Base-by-base conservation (phyloP, 2,797 vertebrate species). In the Rhinatrema bivittatum region DNA sequence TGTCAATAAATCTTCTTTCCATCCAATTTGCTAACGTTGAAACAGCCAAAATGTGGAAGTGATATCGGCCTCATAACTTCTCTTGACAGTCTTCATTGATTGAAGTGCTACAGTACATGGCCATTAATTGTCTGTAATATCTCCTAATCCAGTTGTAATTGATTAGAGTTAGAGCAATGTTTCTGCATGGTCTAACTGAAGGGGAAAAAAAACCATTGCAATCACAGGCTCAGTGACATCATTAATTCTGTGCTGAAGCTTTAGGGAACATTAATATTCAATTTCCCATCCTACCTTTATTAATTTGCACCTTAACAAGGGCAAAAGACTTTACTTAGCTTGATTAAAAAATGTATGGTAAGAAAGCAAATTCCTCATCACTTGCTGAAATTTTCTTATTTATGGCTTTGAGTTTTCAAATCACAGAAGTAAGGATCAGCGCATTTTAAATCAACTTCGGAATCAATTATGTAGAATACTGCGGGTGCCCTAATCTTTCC, bases 261-360 rank as follows among this genome's bases (percentile, higher is more conserved):
- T 45, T 52, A 41, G 54, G 20, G 25, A 20, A 46, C 70, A 65
- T 62, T 62, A 64, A 62, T 65, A 72, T 74, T 69, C 46, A 56
- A 37, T 72, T 61, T 65, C 46, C 5, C 5, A 21, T 58, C 26
- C 30, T 52, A 17, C 11, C 51, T 3, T 23, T 32, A 52, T 29
- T 61, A 68, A 62, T 65, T 60, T 60, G 32, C 36, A 23, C 5
- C 35, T 9, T 34, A 46, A 41, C 28, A 61, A 46, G 43, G n/a
- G 57, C 14, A 56, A 55, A 60, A 38, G 5, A 37, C 13, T 39
- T 21, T 50, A 33, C 36, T 58, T 57, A 35, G 9, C 35, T 39
- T 51, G 34, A 9, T 38, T 60, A 29, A 15, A 17, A 62, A 56
- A 41, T 53, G 56, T 7, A 21, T 12, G 9, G 2, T 25, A n/a